A percentile compares a stretch with the other conserved stretches of the same genome.
phyloP scores from a whole-genome alignment of 2,888 invertebrate species.

The Lordiphosa fenestrarum region DNA sequence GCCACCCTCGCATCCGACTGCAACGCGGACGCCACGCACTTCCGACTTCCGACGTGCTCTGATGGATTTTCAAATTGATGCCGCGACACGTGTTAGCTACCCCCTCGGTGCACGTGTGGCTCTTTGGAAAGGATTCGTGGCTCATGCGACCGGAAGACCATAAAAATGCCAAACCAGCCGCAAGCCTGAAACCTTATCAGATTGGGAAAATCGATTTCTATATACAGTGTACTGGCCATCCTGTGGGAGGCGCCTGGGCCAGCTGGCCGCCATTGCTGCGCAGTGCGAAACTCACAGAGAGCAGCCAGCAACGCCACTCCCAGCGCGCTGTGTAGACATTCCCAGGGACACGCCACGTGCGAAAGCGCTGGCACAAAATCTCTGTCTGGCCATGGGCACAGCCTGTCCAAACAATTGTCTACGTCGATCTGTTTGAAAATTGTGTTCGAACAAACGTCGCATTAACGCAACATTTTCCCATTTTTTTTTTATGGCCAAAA shows the following conservation, averaged over 20 bases:
- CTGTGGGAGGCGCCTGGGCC: conserved; percentile 54
- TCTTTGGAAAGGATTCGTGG: conserved; percentile 53
- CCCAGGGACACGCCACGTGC: conserved; percentile 4
- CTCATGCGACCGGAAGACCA: conserved; percentile 47
- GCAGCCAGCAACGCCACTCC: conserved; percentile 1
- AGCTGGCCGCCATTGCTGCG: conserved; percentile 66
- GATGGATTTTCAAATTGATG: conserved; percentile 58
- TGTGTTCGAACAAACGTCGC: conserved; percentile 72
- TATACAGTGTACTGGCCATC: conserved; percentile 19
- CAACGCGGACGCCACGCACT: conserved; percentile 41
- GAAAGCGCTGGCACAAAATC: conserved; percentile 1
- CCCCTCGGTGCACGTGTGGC: conserved; percentile 59
- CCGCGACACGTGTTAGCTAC: conserved; percentile 66
- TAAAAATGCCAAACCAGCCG: conserved; percentile 39
- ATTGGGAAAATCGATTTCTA: conserved; percentile 68
- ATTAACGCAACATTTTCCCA: conserved; percentile 71
- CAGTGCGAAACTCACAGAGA: conserved; percentile 37
- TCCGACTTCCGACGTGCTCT: conserved; percentile 61
- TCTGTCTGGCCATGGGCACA: conserved; percentile 18
- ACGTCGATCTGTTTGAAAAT: conserved; percentile 70
- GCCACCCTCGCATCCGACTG: conserved; percentile 28
- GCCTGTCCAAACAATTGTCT: conserved; percentile 68
- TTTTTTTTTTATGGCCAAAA: conserved; percentile 57
- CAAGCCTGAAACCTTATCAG: conserved; percentile 58
- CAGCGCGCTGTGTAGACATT: conserved; percentile 6